These are phyloP conservation scores for Himalopsyche kuldschensis DNA, from an alignment of 2,888 invertebrate genomes.

Conservation along the genomic window DNA sequence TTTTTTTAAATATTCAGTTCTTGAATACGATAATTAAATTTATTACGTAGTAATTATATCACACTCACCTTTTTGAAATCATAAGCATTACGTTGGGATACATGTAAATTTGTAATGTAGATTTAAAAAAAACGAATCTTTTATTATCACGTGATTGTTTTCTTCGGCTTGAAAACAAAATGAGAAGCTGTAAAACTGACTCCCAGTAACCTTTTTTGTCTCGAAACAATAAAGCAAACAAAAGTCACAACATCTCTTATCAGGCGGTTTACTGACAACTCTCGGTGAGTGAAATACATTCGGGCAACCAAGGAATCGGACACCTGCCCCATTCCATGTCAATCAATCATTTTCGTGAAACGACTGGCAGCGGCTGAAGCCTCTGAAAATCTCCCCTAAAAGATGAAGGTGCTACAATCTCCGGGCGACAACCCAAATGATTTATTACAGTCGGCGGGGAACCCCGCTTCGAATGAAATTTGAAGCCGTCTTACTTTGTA, in stretches of 20 bases:
- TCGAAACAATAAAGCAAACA: background rate
- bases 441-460: background rate
- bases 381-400: background rate
- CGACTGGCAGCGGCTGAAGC: background rate
- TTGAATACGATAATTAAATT: too few species aligned
- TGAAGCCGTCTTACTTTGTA: background rate
- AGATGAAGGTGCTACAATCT: conserved; percentile 2
- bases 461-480: background rate
- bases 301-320: background rate
- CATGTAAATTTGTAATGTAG: too few species aligned
- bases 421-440: conserved; percentile 5
- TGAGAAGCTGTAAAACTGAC: too few species aligned
- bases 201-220: too few species aligned
- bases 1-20: too few species aligned
- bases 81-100: too few species aligned
- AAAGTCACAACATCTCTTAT: background rate
- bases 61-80: too few species aligned
- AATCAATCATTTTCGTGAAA: conserved; percentile 5
- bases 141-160: too few species aligned
- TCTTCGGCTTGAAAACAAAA: too few species aligned
- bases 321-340: background rate
- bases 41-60: too few species aligned
- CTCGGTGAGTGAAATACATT: conserved; percentile 1
- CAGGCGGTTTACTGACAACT: background rate
- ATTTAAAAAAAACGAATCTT: too few species aligned